Conservation (phyloP, 2,113 vertebrate species). For the Prolemur simus region DNA sequence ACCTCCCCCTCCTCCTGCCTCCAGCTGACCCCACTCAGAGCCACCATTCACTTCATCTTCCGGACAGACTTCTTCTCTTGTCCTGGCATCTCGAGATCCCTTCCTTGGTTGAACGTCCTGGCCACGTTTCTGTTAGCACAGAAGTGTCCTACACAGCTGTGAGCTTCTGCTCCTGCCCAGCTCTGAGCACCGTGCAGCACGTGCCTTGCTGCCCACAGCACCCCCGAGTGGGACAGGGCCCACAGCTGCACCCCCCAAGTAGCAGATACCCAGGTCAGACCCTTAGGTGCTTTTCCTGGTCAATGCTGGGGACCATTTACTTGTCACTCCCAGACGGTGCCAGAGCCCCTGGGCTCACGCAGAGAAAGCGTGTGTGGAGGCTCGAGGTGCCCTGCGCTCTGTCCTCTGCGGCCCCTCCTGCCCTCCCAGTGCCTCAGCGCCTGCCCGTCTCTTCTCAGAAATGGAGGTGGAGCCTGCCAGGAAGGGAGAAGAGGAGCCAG, state of each 20-base stretch:
- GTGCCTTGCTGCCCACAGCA: neutral
- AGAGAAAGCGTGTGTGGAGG: neutral
- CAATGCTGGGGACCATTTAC: neutral
- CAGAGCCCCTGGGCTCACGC: neutral
- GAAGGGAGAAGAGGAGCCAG: constrained; percentile 72
- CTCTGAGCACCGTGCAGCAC: neutral
- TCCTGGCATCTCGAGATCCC: neutral
- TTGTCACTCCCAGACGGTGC: too few relatives aligned
- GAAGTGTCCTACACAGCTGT: fast-evolving
- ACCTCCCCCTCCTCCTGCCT: neutral
- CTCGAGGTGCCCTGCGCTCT: too few relatives aligned
- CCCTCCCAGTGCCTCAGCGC: neutral
- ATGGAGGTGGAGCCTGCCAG: constrained; percentile 74
- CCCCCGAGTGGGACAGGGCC: neutral
- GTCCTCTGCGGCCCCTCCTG: neutral
- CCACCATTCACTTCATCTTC: neutral
- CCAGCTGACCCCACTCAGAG: neutral
- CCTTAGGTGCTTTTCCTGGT: neutral
- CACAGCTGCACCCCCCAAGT: neutral
- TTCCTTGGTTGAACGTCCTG: neutral
- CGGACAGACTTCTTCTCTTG: neutral
- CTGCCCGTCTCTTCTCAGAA: constrained; percentile 51
- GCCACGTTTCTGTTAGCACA: neutral
- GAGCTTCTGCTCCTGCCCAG: neutral
- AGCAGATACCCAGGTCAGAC: neutral